Base-by-base conservation (phyloP, 2,797 vertebrate genomes). In the Galagoides demidoff region DNA sequence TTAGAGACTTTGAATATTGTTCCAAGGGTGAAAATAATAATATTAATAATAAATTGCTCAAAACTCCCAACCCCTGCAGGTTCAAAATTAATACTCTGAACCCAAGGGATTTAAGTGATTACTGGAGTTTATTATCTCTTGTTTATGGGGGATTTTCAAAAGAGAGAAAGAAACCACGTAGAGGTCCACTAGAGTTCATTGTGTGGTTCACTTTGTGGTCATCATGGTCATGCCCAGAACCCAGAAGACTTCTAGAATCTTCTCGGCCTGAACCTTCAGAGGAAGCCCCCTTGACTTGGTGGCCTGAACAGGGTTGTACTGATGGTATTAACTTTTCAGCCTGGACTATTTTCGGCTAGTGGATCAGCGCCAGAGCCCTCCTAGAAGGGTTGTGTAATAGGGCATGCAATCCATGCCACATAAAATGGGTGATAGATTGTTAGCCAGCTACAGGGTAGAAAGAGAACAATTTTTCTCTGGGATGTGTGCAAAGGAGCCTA, bases 21-120 rank as follows among this genome's bases (percentile, higher is more conserved):
- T 78, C 95, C 94, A 95, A 89, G 61, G 23, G 89, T 85, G 86
- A 97, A 92, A 97, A 94, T 93, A 86, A 93, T 95, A 78, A 79
- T 96, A 83, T 78, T 96, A 96, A 91, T 94, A 95, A 94, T 92
- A 94, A 92, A 89, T 92, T 91, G 7, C 55, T 90, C 82, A 70
- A 95, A 97, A 95, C 37, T 91, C 81, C 89, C 86, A 97, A 86
- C 39, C 59, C 93, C 73, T 66, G n/a, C 70, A 90, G 78, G 59
- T 96, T 96, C 87, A 81, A 96, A 96, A 27, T 86, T 95, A 95
- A 92, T 81, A 59, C 85, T 85, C 82, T 68, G 34, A 92, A 39
- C 82, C 57, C 84, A 85, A 64, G 45, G 61, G 81, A 88, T 79
- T 92, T 95, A 63, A 96, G 82, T 94, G 87, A 90, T 94, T 82